Evolutionary conservation across 2,113 vertebrate genomes (phyloP), one percentile per base, ranked within the genome.

Genomic region (Epinephelus cyanopodus): DNA sequence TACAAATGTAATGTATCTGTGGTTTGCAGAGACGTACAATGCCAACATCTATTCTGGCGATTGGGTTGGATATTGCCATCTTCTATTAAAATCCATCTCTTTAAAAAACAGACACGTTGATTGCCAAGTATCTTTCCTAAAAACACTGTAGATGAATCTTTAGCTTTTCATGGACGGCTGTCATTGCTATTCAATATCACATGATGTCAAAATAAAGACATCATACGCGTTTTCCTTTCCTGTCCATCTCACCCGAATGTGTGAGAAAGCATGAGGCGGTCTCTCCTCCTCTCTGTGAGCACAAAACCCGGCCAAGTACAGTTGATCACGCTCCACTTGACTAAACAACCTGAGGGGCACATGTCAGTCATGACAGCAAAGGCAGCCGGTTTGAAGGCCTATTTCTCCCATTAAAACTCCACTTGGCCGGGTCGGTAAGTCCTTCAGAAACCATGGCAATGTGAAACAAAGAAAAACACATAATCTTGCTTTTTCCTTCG

Each of bases 271-370:
- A 62, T 19, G 57, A 53, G 74, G 71, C 48, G 37, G 70, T 77
- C 76, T 77, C 63, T 66, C 48, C 66, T 66, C 72, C 47, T 65
- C 73, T 81, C 63, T 63, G 71, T 42, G 62, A 79, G 84, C 62
- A 66, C 79, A 71, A 83, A 37, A 86, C 66, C 27, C 39, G 68
- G 80, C 63, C 62, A 74, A 86, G 70, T 79, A 71, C 83, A 89
- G 88, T 87, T 74, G 68, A 81, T 91, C 84, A 92, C 29, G 75
- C 73, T 92, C 62, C 89, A 77, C 85, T 89, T 74, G 68, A 76
- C 85, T 72, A 58, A 84, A 85, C 90, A 85, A 87, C 86, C 87
- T 79, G 78, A 89, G 85, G 88, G 84, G 64, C 84, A 52, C 29
- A 42, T 6, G 65, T 87, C 88, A 84, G 80, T 82, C 81, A 75